Evolutionary conservation across 2,797 vertebrate species (phyloP).

Genomic region (Cheirogaleus major): DNA sequence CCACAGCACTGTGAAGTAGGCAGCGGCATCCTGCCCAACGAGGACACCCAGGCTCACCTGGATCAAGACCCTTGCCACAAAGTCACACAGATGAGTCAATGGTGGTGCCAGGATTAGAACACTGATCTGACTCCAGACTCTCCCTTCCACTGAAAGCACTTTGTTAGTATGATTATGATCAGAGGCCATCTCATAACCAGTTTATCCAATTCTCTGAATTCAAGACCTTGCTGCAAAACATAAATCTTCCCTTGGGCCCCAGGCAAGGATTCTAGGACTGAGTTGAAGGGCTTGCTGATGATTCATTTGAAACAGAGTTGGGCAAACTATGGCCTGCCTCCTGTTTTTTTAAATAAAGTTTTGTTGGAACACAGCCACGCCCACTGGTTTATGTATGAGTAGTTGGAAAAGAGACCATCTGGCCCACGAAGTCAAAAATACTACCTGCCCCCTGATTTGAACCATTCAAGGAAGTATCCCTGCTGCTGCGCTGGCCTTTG

Average conservation of each 20-base stretch:
- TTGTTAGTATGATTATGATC: not conserved
- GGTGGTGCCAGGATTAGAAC: not conserved
- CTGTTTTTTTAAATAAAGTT: constrained; percentile 9
- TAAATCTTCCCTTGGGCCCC: not conserved
- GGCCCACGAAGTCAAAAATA: not conserved
- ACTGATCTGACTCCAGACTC: constrained; percentile 4
- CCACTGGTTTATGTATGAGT: not conserved
- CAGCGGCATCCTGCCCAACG: not conserved
- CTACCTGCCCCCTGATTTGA: not conserved
- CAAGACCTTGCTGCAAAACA: not conserved
- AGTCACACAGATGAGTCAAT: not conserved
- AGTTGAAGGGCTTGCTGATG: not conserved
- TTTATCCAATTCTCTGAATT: constrained; percentile 33
- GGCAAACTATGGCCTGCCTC: not conserved
- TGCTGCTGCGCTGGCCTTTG: not conserved
- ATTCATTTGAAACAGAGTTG: not conserved
- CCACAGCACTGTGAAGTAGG: not conserved
- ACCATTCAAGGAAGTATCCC: constrained; percentile 18
- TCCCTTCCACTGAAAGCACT: not conserved
- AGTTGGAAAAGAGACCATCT: not conserved
- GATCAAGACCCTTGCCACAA: not conserved
- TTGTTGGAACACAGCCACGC: not conserved
- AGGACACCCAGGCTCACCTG: not conserved
- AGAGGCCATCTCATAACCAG: not conserved
- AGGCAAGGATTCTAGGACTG: not conserved